Conservation (phyloP, 2,888 invertebrate species). For the Hirtodrosophila trivittata region DNA sequence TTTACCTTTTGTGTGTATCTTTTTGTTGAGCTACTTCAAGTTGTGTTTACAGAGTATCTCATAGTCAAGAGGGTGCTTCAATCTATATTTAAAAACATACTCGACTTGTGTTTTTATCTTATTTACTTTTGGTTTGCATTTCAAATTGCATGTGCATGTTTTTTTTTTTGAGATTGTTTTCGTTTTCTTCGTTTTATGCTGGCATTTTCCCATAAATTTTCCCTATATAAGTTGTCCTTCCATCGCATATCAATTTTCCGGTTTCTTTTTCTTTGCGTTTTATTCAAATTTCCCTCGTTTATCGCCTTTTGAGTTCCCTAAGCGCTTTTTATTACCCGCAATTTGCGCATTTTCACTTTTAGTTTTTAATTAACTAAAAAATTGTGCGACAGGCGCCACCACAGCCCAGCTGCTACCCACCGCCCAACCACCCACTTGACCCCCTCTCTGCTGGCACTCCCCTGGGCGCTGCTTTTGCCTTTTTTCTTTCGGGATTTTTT, state of each 20-base stretch:
- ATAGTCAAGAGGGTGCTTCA: no score
- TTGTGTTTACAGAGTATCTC: background rate
- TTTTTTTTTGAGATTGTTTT: conserved; percentile 40
- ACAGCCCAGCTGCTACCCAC: background rate
- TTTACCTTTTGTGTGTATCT: conserved; percentile 1
- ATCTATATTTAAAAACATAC: no score
- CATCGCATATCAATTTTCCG: conserved; percentile 40
- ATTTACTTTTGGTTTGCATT: conserved; percentile 59
- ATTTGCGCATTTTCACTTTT: conserved; percentile 76
- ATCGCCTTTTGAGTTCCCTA: conserved; percentile 45
- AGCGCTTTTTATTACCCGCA: conserved; percentile 72
- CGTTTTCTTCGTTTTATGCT: conserved; percentile 21
- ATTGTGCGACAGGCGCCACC: conserved; percentile 35
- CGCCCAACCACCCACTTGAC: background rate
- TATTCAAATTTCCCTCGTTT: conserved; percentile 44
- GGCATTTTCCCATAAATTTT: conserved; percentile 11
- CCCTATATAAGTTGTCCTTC: no score
- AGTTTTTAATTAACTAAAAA: conserved; percentile 77
- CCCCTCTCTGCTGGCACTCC: conserved; percentile 1
- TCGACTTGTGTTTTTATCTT: conserved; percentile 1
- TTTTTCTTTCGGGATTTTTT: conserved; percentile 4
- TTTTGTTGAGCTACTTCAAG: background rate
- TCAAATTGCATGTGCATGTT: conserved; percentile 63
- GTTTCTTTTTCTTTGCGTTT: conserved; percentile 17
- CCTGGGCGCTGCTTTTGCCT: conserved; percentile 21